phyloP scores from a whole-genome alignment of 2,888 invertebrate species.

The Parnassius mnemosyne region DNA sequence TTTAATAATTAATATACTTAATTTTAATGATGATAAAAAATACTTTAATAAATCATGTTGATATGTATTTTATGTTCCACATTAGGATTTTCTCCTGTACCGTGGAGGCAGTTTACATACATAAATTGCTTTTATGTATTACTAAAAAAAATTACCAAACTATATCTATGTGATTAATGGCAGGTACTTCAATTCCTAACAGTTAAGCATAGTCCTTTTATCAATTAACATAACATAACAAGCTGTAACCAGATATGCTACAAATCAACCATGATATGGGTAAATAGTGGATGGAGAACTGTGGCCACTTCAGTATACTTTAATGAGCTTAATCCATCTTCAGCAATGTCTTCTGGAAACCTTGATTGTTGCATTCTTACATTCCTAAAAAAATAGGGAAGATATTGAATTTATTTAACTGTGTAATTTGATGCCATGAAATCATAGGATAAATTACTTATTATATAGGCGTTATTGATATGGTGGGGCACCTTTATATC shows the following conservation, averaged over 20 bases:
- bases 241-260: slow-evolving; percentile 43
- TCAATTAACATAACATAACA: background rate
- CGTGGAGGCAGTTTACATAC: background rate
- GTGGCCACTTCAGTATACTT: slow-evolving; percentile 78
- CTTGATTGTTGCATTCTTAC: slow-evolving; percentile 67
- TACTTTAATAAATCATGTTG: background rate
- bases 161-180: slow-evolving; percentile 1
- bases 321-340: slow-evolving; percentile 83
- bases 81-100: too few species aligned
- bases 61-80: background rate
- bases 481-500: too few species aligned
- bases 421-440: too few species aligned
- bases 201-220: slow-evolving; percentile 2
- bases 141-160: too few species aligned
- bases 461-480: too few species aligned
- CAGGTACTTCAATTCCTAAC: slow-evolving; percentile 9
- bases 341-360: slow-evolving; percentile 71
- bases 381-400: slow-evolving; percentile 50
- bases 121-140: too few species aligned
- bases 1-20: background rate
- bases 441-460: too few species aligned
- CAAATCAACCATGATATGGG: slow-evolving; percentile 82
- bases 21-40: background rate
- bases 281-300: slow-evolving; percentile 81
- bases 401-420: too few species aligned